A percentile compares a stretch with the other conserved stretches of the same genome.
Conservation (phyloP, 2,797 vertebrate species). For the Karalla daura region DNA sequence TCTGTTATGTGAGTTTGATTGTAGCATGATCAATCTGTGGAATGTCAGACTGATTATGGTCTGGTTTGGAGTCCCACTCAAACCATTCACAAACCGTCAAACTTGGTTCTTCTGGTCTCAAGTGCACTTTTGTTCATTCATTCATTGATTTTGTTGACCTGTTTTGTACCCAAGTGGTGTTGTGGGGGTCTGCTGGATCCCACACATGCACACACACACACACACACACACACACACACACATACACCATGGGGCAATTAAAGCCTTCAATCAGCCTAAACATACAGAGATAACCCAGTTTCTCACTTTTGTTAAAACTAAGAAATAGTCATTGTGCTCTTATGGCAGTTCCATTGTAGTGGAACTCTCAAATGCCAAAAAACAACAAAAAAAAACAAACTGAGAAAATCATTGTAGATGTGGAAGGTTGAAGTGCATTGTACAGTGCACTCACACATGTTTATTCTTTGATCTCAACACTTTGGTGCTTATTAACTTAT, state of each 20-base stretch:
- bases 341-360: conserved; percentile 33
- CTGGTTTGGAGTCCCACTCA: conserved; percentile 50
- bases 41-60: conserved; percentile 55
- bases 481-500: conserved; percentile 52
- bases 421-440: conserved; percentile 13
- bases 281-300: no score
- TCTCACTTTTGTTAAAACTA: no score
- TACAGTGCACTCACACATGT: neutral
- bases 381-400: conserved; percentile 6
- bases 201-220: no score
- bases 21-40: conserved; percentile 68
- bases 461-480: conserved; percentile 25
- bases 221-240: no score
- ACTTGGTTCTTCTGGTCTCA: conserved; percentile 65
- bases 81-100: conserved; percentile 50
- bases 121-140: conserved; percentile 79
- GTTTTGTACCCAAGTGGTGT: no score
- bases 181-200: no score
- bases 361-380: conserved; percentile 48
- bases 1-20: conserved; percentile 65
- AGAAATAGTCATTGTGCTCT: conserved; percentile 50
- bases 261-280: no score
- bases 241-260: no score
- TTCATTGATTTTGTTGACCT: no score
- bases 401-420: neutral